These are phyloP conservation scores for Cephus spinipes DNA, from an alignment of 2,888 invertebrate genomes.

Conservation along the genomic window DNA sequence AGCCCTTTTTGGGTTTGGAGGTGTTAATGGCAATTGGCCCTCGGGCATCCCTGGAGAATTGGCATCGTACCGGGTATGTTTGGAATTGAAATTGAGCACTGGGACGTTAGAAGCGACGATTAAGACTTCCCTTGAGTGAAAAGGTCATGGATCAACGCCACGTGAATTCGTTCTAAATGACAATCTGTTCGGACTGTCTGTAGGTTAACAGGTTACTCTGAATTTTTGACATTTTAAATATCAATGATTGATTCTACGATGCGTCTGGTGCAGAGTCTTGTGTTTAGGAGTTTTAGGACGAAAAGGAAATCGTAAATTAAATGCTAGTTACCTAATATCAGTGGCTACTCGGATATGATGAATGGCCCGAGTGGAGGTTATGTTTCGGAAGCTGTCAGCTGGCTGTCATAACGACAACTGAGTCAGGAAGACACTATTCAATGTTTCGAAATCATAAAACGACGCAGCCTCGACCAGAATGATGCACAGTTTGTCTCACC, in stretches of 20 bases:
- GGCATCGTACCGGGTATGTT: background rate
- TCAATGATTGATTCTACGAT: background rate
- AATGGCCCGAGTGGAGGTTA: background rate
- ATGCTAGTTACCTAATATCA: background rate
- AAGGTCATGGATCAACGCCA: background rate
- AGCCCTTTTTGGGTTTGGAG: background rate
- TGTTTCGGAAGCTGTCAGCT: background rate
- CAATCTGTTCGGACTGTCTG: background rate
- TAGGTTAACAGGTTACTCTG: background rate
- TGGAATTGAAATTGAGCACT: background rate
- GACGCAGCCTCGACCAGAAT: background rate
- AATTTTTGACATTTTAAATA: background rate
- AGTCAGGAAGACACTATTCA: background rate
- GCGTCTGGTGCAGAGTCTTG: background rate
- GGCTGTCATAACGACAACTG: background rate
- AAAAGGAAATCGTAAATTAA: background rate
- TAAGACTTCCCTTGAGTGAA: background rate
- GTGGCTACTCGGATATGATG: background rate
- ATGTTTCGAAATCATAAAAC: background rate
- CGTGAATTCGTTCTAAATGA: background rate
- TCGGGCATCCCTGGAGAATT: background rate
- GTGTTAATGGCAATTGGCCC: conserved; percentile 17
- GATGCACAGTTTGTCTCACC: background rate
- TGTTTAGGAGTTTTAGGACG: background rate
- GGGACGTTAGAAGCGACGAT: background rate